phyloP scores from a whole-genome alignment of 2,113 vertebrate genomes.

The Nymphicus hollandicus region DNA sequence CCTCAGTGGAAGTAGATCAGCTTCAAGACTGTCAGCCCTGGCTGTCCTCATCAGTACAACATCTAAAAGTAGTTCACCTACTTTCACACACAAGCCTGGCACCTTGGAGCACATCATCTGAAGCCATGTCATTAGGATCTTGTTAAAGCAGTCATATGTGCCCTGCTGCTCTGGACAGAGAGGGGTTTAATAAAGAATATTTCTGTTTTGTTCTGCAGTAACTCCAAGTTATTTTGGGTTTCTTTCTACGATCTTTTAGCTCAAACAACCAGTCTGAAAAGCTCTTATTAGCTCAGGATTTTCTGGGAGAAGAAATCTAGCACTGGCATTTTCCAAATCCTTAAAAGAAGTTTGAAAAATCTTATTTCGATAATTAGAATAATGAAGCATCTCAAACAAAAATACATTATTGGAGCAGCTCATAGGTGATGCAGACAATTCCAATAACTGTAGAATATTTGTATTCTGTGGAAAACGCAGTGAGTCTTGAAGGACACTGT shows the following conservation, averaged over 20 bases:
- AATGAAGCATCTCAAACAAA: not conserved
- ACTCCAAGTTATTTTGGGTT: not conserved
- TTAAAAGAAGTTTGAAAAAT: not conserved
- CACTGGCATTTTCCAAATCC: not conserved
- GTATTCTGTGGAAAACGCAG: not conserved
- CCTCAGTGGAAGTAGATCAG: constrained; percentile 25
- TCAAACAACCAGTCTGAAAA: not conserved
- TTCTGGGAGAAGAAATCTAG: not conserved
- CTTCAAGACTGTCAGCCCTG: not conserved
- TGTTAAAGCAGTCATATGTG: not conserved
- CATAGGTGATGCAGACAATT: not conserved
- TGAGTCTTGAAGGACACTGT: not conserved
- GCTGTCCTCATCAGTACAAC: not conserved
- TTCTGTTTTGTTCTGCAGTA: not conserved
- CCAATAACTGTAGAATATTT: not conserved
- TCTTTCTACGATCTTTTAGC: not conserved
- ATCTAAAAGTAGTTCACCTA: not conserved
- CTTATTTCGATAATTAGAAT: not conserved
- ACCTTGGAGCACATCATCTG: not conserved
- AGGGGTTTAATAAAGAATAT: not conserved
- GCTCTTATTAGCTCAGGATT: not conserved
- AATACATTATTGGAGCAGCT: not conserved
- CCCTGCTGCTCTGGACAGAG: not conserved
- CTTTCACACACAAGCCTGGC: not conserved
- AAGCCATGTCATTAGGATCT: not conserved